Percentiles rank a stretch among this genome's conserved stretches.
Conservation (phyloP, 2,797 vertebrate species). For the Trematomus bernacchii region DNA sequence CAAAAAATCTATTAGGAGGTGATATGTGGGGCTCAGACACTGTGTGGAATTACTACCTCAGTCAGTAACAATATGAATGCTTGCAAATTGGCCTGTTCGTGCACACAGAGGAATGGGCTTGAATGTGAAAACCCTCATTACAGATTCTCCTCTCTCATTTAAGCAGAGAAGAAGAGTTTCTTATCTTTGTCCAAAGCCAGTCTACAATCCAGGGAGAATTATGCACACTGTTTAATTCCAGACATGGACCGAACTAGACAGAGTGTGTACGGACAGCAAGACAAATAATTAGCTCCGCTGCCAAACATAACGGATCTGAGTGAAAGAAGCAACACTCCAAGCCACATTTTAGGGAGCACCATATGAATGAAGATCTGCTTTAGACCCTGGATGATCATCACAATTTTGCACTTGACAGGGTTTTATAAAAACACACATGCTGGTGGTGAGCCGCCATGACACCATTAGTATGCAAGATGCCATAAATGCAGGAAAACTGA, state of each 20-base stretch:
- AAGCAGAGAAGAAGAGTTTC: slow-evolving; percentile 45
- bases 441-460: slow-evolving; percentile 54
- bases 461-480: slow-evolving; percentile 66
- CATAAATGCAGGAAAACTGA: slow-evolving; percentile 47
- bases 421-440: slow-evolving; percentile 28
- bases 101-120: slow-evolving; percentile 68
- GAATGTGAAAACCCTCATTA: slow-evolving; percentile 77
- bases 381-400: slow-evolving; percentile 59
- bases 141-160: slow-evolving; percentile 57
- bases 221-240: slow-evolving; percentile 74
- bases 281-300: slow-evolving; percentile 71
- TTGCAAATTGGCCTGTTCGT: slow-evolving; percentile 66
- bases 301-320: slow-evolving; percentile 55
- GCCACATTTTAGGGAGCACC: slow-evolving; percentile 47
- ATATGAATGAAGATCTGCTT: slow-evolving; percentile 48
- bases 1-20: slow-evolving; percentile 69
- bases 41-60: slow-evolving; percentile 63
- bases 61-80: slow-evolving; percentile 67
- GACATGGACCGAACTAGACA: slow-evolving; percentile 64
- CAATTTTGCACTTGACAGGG: slow-evolving; percentile 68
- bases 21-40: slow-evolving; percentile 61
- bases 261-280: slow-evolving; percentile 60
- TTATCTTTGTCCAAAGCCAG: slow-evolving; percentile 36
- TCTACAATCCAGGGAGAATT: slow-evolving; percentile 61
- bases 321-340: slow-evolving; percentile 45